phyloP scores from a whole-genome alignment of 2,797 vertebrate species.

The Sebastes umbrosus region DNA sequence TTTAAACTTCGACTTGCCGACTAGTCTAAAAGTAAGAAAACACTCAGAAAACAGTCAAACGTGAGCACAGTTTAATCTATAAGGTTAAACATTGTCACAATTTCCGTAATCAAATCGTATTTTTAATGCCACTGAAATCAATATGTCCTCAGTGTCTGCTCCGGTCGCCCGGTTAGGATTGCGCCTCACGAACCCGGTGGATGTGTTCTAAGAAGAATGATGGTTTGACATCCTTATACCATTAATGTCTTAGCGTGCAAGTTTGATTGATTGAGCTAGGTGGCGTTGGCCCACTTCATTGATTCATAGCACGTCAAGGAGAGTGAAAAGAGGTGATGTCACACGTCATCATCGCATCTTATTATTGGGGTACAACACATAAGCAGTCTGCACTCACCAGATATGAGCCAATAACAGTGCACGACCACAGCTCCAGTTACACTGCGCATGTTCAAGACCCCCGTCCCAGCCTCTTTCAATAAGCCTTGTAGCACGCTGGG shows the following conservation, averaged over 20 bases:
- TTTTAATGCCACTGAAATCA: neutral
- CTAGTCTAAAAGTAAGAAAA: neutral
- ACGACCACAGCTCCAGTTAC: neutral
- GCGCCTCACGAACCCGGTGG: neutral
- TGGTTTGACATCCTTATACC: neutral
- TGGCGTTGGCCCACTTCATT: neutral
- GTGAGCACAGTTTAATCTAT: neutral
- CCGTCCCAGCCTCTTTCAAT: neutral
- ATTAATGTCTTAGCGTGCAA: neutral
- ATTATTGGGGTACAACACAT: too few relatives aligned
- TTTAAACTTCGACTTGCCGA: neutral
- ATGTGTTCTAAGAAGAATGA: neutral
- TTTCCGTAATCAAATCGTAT: too few relatives aligned
- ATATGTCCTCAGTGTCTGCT: neutral
- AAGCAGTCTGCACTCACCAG: neutral
- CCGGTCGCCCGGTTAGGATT: neutral
- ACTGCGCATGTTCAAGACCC: neutral
- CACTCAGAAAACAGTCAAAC: neutral
- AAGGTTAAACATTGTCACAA: neutral
- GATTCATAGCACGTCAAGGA: neutral
- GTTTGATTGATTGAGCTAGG: neutral
- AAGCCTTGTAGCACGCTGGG: neutral
- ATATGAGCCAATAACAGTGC: neutral
- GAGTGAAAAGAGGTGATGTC: neutral
- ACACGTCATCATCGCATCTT: too few relatives aligned